A percentile compares a stretch with the other conserved stretches of the same genome.
Evolutionary conservation across 1,140 invertebrate genomes (phyloP).

Genomic region (Venturia canescens): DNA sequence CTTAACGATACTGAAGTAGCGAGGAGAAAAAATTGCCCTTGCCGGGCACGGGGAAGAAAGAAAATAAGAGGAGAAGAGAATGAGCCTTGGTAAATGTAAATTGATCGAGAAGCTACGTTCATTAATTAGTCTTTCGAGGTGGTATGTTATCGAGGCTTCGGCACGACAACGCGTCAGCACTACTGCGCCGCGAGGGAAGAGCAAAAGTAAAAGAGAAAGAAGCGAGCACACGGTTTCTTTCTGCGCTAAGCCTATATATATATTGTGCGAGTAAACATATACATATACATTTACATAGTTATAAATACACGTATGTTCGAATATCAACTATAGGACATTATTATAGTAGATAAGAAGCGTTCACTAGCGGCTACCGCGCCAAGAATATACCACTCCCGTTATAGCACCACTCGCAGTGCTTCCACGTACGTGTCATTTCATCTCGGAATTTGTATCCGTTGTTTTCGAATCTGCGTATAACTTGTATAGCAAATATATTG

Average conservation of each 20-base stretch:
- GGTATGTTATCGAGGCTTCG: constrained; percentile 59
- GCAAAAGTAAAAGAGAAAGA: not conserved
- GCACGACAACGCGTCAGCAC: constrained; percentile 39
- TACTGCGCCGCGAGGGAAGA: not conserved
- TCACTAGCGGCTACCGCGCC: not conserved
- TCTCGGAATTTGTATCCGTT: not conserved
- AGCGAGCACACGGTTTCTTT: constrained; percentile 47
- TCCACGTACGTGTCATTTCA: not conserved
- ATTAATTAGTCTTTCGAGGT: constrained; percentile 68
- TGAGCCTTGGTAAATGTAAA: constrained; percentile 66
- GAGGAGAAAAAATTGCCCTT: constrained; percentile 1
- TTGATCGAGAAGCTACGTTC: constrained; percentile 65
- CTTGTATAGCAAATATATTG: constrained; percentile 22
- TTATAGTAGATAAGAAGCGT: constrained; percentile 8
- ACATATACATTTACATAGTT: not conserved
- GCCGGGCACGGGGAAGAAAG: not conserved
- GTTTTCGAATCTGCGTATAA: constrained; percentile 30
- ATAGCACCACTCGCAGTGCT: not conserved
- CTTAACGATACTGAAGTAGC: not conserved
- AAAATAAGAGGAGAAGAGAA: constrained; percentile 39
- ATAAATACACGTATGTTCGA: not conserved
- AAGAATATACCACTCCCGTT: constrained; percentile 15
- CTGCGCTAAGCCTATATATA: constrained; percentile 5
- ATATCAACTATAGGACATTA: constrained; percentile 18
- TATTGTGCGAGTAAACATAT: not conserved